Conservation (phyloP, 2,113 vertebrate species). For the Grammomys dolichurus region DNA sequence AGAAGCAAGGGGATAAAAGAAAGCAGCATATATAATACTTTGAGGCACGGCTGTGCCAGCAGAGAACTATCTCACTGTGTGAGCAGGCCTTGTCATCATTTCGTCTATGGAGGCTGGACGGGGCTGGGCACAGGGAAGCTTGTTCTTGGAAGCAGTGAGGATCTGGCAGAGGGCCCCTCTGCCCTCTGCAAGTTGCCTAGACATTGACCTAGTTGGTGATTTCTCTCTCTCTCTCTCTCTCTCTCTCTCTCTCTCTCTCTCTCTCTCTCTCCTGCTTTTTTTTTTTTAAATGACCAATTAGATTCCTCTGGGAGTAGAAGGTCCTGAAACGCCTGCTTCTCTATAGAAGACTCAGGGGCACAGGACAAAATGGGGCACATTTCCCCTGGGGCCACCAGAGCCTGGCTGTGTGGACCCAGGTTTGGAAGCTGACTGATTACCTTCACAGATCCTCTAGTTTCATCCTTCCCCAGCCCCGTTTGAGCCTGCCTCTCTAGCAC, state of each 20-base stretch:
- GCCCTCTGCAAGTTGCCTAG: background rate
- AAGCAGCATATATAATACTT: background rate
- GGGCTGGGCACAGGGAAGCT: background rate
- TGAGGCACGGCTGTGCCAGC: background rate
- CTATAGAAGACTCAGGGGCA: background rate
- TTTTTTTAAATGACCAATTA: background rate
- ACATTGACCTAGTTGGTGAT: background rate
- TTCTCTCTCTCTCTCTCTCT: no score
- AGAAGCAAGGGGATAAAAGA: background rate
- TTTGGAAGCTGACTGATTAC: background rate
- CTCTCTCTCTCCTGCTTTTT: background rate
- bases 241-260: background rate
- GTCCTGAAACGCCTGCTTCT: background rate
- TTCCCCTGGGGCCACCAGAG: background rate
- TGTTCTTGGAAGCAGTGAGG: background rate
- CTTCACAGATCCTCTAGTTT: background rate
- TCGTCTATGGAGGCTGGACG: slow-evolving; percentile 1
- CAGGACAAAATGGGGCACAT: background rate
- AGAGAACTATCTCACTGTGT: slow-evolving; percentile 47
- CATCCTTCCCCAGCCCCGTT: background rate
- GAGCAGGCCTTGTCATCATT: background rate
- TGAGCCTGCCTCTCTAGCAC: slow-evolving; percentile 64
- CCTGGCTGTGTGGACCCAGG: background rate
- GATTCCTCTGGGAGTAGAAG: background rate
- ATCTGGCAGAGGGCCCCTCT: background rate